Base-by-base conservation (phyloP, 1,140 invertebrate species). In the Drepana arcuata region DNA sequence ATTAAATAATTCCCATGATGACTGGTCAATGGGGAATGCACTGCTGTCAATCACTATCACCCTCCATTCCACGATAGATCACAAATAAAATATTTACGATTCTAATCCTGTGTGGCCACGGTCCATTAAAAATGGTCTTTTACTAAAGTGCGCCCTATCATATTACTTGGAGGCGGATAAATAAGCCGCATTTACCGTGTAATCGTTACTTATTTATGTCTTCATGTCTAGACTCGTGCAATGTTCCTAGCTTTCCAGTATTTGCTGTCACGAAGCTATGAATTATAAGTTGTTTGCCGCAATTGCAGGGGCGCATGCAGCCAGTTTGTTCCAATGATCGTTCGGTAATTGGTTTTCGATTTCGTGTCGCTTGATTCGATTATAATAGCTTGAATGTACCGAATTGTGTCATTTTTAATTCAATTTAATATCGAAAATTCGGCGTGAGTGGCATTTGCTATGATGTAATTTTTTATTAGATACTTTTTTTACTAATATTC, bases 51-150 rank as follows among this genome's bases (percentile, higher is more conserved):
- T 80, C 75, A 80, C 52, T 62, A 21, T 3, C 51, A 36, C 42
- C 47, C 55, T 48, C 54, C 39, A 57, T 49, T 60, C 50, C 55
- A 69, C 58, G 59, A 54, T 60, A 62, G 57, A 61, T n/a, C n/a
- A 55, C 50, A 33, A 57, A 75, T 78, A 69, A 80, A 75, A 72
- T 77, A 80, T 80, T 75, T 67, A 77, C 69, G 65, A 71, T 61
- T 47, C 45, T 65, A 72, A 75, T 78, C 56, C 69, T 54, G 60
- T 64, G 65, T 62, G 64, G 56, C 61, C 49, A 65, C 54, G 65
- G 70, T 73, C 64, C 66, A 80, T 80, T 80, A 77, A 59, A 58
- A 34, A 49, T 58, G 54, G 44, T 37, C 61, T 69, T 74, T 74
- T 73, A 68, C 65, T 69, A 69, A 73, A 49, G 57, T 55, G 44